Conservation (phyloP, 2,888 invertebrate genomes). For the Heterodera filipjevi region DNA sequence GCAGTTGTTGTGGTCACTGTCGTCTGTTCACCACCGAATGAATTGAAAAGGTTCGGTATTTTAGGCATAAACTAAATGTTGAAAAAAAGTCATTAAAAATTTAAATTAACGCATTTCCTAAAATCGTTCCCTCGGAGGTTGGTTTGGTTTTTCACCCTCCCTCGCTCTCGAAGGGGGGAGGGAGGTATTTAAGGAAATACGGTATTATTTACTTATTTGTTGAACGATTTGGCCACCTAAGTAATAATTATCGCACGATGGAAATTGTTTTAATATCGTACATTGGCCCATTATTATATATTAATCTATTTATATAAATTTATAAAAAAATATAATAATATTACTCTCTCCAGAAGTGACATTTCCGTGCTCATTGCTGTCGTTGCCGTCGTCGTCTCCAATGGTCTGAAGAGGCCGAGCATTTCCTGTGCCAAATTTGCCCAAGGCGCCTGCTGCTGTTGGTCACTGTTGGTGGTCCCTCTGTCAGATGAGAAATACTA, state of each 20-base stretch:
- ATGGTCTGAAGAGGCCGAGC: slow-evolving; percentile 24
- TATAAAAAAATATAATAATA: not conserved
- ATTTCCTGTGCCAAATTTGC: slow-evolving; percentile 29
- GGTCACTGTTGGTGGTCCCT: not conserved
- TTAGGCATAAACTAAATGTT: slow-evolving; percentile 15
- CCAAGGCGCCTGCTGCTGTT: slow-evolving; percentile 22
- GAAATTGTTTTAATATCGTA: no score
- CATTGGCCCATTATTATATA: no score
- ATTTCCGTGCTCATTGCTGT: slow-evolving; percentile 23
- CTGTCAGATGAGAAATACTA: not conserved
- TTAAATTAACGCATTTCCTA: no score
- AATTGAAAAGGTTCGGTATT: slow-evolving; percentile 23
- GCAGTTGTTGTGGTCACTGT: slow-evolving; percentile 1
- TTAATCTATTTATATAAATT: not conserved
- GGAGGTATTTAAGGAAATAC: no score
- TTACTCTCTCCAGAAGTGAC: slow-evolving; percentile 15
- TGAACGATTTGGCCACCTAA: no score
- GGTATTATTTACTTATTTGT: no score
- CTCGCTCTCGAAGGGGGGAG: no score
- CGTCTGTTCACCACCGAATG: slow-evolving; percentile 6
- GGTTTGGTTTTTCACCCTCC: no score
- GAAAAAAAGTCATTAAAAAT: no score
- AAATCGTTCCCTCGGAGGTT: no score
- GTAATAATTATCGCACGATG: no score
- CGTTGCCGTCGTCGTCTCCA: slow-evolving; percentile 25